Evolutionary conservation across 1,140 invertebrate species (phyloP).

Genomic region (Bactericera cockerelli): DNA sequence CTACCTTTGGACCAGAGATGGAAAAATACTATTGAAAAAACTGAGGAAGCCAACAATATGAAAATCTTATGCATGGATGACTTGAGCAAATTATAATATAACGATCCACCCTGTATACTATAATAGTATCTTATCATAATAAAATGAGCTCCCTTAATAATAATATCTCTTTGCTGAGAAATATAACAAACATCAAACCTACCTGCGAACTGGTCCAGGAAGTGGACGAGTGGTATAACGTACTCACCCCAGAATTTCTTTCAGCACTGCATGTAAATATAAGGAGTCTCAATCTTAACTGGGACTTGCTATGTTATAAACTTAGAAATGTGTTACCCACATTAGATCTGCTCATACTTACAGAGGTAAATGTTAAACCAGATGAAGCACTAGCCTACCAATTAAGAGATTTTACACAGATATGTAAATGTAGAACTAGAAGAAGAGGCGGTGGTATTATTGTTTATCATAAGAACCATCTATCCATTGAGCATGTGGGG

Average conservation of each 20-base stretch:
- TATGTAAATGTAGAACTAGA: not conserved
- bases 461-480: not conserved
- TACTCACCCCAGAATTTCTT: not conserved
- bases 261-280: not conserved
- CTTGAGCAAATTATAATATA: not conserved
- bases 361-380: not conserved
- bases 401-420: not conserved
- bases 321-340: not conserved
- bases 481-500: not conserved
- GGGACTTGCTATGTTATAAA: not conserved
- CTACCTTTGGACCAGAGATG: conserved; percentile 12
- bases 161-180: not conserved
- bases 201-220: not conserved
- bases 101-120: not conserved
- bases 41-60: not conserved
- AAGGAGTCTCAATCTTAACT: not conserved
- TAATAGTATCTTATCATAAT: not conserved
- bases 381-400: not conserved
- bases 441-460: not conserved
- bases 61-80: not conserved
- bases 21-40: conserved; percentile 15
- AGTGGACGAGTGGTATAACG: not conserved
- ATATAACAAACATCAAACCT: not conserved
- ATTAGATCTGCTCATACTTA: not conserved
- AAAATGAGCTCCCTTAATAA: not conserved